phyloP scores from a whole-genome alignment of 1,140 invertebrate genomes.

The Heterodera carotae region DNA sequence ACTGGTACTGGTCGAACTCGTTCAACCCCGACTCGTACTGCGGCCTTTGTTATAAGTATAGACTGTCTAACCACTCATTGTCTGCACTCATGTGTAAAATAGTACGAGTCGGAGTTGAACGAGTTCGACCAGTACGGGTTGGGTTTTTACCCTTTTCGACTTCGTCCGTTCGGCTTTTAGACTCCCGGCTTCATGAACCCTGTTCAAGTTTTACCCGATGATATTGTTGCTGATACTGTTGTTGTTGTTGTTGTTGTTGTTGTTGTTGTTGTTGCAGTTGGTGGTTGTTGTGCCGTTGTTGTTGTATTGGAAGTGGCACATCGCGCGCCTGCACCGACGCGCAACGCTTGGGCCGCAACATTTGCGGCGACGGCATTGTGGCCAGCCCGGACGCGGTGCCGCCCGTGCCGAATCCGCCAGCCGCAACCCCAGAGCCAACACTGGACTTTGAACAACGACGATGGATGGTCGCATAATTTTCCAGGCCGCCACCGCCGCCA shows the following conservation, averaged over 20 bases:
- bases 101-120: too few relatives aligned
- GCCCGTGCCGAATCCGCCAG: not conserved
- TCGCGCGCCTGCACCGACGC: conserved; percentile 4
- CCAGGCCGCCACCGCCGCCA: not conserved
- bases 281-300: not conserved
- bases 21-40: too few relatives aligned
- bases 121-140: too few relatives aligned
- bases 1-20: too few relatives aligned
- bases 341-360: conserved; percentile 13
- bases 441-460: conserved; percentile 24
- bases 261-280: not conserved
- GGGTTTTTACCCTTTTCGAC: too few relatives aligned
- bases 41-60: too few relatives aligned
- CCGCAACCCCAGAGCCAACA: conserved; percentile 7
- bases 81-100: too few relatives aligned
- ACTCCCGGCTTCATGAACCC: too few relatives aligned
- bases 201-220: not conserved
- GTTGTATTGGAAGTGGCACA: too few relatives aligned
- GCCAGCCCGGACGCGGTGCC: not conserved
- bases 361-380: conserved; percentile 14
- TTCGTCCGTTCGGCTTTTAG: too few relatives aligned
- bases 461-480: conserved; percentile 26
- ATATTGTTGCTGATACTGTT: conserved; percentile 4
- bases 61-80: too few relatives aligned
- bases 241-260: not conserved